phyloP scores from a whole-genome alignment of 2,888 invertebrate genomes.

The Caenorhabditis angaria region DNA sequence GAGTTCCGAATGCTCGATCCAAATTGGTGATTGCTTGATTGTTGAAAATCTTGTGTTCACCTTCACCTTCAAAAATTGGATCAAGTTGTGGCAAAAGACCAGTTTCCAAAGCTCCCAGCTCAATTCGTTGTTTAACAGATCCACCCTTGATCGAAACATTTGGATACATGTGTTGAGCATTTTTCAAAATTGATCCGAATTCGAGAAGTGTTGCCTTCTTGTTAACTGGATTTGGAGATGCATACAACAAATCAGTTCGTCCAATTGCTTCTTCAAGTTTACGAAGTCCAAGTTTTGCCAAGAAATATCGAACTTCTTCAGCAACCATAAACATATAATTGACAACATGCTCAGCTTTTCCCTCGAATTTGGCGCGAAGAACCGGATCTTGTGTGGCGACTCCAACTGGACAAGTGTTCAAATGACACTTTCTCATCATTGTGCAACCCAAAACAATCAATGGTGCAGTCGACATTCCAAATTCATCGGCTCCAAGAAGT shows the following conservation, averaged over 20 bases:
- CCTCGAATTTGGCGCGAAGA: slow-evolving; percentile 92
- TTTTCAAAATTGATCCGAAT: slow-evolving; percentile 85
- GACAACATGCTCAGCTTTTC: slow-evolving; percentile 95
- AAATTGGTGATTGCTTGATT: slow-evolving; percentile 85
- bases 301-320: slow-evolving; percentile 89
- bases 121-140: slow-evolving; percentile 79
- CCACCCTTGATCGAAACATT: slow-evolving; percentile 89
- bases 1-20: slow-evolving; percentile 90
- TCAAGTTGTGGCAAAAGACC: slow-evolving; percentile 53
- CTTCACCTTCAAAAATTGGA: slow-evolving; percentile 59
- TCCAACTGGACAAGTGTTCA: slow-evolving; percentile 98
- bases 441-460: slow-evolving; percentile 97
- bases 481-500: slow-evolving; percentile 94
- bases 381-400: slow-evolving; percentile 98
- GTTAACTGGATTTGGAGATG: slow-evolving; percentile 79
- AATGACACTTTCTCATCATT: slow-evolving; percentile 99
- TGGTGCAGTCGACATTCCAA: slow-evolving; percentile 97
- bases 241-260: slow-evolving; percentile 83
- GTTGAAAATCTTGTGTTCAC: slow-evolving; percentile 77
- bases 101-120: slow-evolving; percentile 61
- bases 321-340: slow-evolving; percentile 97
- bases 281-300: slow-evolving; percentile 89
- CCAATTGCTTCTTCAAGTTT: slow-evolving; percentile 72
- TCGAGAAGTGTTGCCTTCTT: slow-evolving; percentile 87
- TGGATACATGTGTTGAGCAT: slow-evolving; percentile 88